Evolutionary conservation across 2,113 vertebrate genomes (phyloP).

Genomic region (Dolichallabes microphthalmus): DNA sequence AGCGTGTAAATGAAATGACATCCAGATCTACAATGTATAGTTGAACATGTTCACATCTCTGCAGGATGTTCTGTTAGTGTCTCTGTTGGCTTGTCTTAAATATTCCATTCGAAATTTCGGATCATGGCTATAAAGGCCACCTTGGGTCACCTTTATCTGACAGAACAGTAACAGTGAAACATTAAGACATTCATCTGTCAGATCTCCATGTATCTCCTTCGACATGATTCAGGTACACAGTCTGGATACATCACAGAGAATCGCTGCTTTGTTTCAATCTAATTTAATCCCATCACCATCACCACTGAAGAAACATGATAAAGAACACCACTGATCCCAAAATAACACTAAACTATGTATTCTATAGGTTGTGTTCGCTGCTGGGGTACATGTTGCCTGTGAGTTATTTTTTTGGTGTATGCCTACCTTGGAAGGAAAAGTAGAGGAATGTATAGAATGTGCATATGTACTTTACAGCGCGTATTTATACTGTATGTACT

Average conservation of each 20-base stretch:
- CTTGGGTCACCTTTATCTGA: background rate
- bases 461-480: too few species aligned
- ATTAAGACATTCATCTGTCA: background rate
- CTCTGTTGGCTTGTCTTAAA: background rate
- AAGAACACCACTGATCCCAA: background rate
- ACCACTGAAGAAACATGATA: background rate
- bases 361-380: background rate
- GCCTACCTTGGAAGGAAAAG: background rate
- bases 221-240: background rate
- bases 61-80: background rate
- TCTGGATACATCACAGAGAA: background rate
- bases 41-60: background rate
- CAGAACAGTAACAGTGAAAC: too few species aligned
- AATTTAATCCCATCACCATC: background rate
- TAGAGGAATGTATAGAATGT: background rate
- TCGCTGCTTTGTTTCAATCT: background rate
- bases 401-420: background rate
- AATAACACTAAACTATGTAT: background rate
- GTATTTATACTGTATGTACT: background rate
- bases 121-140: background rate
- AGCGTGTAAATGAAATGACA: background rate
- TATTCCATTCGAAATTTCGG: background rate
- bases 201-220: background rate
- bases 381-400: background rate
- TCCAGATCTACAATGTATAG: background rate